phyloP scores from a whole-genome alignment of 2,888 invertebrate genomes.

The Aquatica leii region DNA sequence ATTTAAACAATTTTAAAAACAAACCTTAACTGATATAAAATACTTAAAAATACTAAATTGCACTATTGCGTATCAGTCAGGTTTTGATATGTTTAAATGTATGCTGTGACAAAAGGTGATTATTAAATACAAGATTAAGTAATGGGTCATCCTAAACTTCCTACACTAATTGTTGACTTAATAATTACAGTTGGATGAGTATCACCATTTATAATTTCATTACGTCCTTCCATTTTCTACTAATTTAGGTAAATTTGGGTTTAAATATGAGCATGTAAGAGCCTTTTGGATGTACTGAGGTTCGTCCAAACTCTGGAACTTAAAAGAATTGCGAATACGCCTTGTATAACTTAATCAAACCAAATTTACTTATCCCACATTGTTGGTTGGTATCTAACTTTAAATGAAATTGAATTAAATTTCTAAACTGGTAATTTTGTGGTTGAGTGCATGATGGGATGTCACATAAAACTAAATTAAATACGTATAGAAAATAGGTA shows the following conservation, averaged over 20 bases:
- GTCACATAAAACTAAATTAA: neutral
- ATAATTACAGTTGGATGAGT: slow-evolving; percentile 13
- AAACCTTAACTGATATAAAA: too few species aligned
- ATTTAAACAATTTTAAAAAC: too few species aligned
- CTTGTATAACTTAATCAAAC: neutral
- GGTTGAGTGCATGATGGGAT: neutral
- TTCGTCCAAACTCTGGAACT: neutral
- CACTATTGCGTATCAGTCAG: too few species aligned
- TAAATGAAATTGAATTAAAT: neutral
- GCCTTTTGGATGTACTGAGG: neutral
- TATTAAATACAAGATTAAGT: slow-evolving; percentile 9
- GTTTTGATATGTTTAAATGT: too few species aligned
- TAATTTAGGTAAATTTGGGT: slow-evolving; percentile 1
- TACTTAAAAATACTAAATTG: too few species aligned
- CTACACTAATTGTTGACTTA: slow-evolving; percentile 10
- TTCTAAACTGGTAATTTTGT: neutral
- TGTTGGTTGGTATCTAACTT: neutral
- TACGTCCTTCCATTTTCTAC: slow-evolving; percentile 9
- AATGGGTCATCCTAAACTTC: slow-evolving; percentile 8
- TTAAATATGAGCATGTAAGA: neutral
- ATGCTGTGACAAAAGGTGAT: neutral
- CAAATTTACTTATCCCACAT: too few species aligned
- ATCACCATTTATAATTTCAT: slow-evolving; percentile 8
- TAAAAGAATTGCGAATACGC: neutral
- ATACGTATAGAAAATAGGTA: neutral